Evolutionary conservation across 2,888 invertebrate species (phyloP), one percentile per base, ranked within the genome.

Genomic region (Cynaeus angustus): DNA sequence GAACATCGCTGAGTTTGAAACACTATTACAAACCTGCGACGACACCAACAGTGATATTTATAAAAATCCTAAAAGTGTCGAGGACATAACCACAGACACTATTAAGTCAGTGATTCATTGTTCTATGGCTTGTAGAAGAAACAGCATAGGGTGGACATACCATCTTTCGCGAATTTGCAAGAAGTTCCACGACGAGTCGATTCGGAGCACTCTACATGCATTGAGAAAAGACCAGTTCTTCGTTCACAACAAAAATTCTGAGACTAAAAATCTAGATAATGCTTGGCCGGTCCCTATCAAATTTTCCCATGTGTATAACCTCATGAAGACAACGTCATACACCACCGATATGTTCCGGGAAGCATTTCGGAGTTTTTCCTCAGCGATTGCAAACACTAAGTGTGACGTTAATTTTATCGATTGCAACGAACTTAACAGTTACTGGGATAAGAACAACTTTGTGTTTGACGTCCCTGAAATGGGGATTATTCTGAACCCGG

Each of bases 151-250:
- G 0, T 90, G 90, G 82, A 88, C 89, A 0, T 88, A 90, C 75
- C 91, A 92, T 73, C 85, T 94, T 70, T 92, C 91, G 76, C 89
- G 89, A 78, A 88, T 93, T 10, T 93, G 93, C 78, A 91, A 91
- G 75, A 90, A 90, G 72, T 94, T 91, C 82, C 88, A 91, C 0
- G 93, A 94, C 73, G 85, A 86, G 21, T 79, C 91, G 3, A 83
- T 94, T 3, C 85, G 89, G 56, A 84, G 85, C 0, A 90, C 91
- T 0, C 88, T 92, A 77, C 82, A 84, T 2, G 88, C 89, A 75
- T 87, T 92, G 38, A 86, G 89, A 6, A 76, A 84, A 0, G 88
- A 90, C 74, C 88, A 89, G 28, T 86, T 92, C 79, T 87, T 92
- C 7, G 88, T 4, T 86, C 87, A 61, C 5, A 72, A 69, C 38